A percentile compares a stretch with the other conserved stretches of the same genome.
These are phyloP conservation scores for Pemphredon lugubris DNA, from an alignment of 2,888 invertebrate species.

Conservation along the genomic window DNA sequence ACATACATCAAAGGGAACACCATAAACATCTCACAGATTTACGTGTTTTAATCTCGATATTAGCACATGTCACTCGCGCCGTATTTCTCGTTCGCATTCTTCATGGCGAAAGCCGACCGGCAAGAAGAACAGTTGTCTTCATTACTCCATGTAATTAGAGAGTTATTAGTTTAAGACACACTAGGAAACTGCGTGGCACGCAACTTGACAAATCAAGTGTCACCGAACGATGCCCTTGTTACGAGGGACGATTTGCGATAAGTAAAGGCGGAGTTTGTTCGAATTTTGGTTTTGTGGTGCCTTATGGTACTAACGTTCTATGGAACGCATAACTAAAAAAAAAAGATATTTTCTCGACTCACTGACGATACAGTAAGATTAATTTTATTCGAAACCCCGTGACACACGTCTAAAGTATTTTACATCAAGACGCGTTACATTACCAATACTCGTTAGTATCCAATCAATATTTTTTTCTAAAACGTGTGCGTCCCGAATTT, in stretches of 20 bases:
- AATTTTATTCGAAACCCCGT: neutral
- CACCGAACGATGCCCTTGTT: slow-evolving; percentile 34
- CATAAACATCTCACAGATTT: slow-evolving; percentile 40
- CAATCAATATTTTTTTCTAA: too few relatives aligned
- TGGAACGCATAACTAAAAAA: too few relatives aligned
- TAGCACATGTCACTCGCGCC: slow-evolving; percentile 37
- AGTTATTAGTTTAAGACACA: slow-evolving; percentile 1
- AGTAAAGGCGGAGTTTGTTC: slow-evolving; percentile 29
- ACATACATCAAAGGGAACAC: slow-evolving; percentile 48
- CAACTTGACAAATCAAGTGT: slow-evolving; percentile 46
- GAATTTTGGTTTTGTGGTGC: slow-evolving; percentile 24
- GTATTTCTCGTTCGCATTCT: slow-evolving; percentile 3
- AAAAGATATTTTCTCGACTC: too few relatives aligned
- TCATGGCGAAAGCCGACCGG: slow-evolving; percentile 17
- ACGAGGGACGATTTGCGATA: slow-evolving; percentile 32
- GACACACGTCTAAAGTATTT: neutral
- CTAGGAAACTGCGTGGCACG: slow-evolving; percentile 35
- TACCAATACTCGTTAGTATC: too few relatives aligned
- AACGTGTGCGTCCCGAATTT: too few relatives aligned
- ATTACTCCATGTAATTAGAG: neutral
- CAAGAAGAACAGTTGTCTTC: neutral
- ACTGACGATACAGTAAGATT: neutral
- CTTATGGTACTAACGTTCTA: neutral
- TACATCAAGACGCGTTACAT: too few relatives aligned
- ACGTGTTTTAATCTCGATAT: slow-evolving; percentile 19